Evolutionary conservation across 2,888 invertebrate genomes (phyloP).

Genomic region (Microctonus hyperodae): DNA sequence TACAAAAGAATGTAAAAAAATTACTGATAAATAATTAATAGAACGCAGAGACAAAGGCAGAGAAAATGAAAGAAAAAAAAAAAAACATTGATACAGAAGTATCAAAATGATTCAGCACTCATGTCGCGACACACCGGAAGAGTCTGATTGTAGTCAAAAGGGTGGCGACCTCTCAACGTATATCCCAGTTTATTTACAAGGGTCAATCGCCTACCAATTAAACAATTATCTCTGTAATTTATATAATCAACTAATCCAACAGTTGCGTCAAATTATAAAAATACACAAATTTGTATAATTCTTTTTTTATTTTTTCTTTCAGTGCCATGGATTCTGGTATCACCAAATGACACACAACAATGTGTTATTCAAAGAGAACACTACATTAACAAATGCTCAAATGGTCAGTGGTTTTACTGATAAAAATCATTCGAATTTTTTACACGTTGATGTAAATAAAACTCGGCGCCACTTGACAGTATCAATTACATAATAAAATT

Average conservation of each 20-base stretch:
- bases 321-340: not conserved
- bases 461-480: constrained; percentile 7
- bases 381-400: constrained; percentile 11
- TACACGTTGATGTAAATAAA: not conserved
- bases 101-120: constrained; percentile 58
- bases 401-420: not conserved
- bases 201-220: constrained; percentile 49
- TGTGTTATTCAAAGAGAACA: not conserved
- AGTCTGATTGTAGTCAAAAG: constrained; percentile 57
- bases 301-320: not conserved
- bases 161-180: constrained; percentile 53
- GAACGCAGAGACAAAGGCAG: not conserved
- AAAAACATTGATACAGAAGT: constrained; percentile 47
- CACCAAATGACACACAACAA: too few species aligned
- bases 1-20: constrained; percentile 9
- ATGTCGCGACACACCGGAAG: constrained; percentile 56
- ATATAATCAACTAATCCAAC: not conserved
- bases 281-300: not conserved
- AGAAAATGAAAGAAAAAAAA: constrained; percentile 16
- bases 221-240: constrained; percentile 46
- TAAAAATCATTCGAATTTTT: not conserved
- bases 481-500: too few species aligned
- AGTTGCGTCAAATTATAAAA: not conserved
- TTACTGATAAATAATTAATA: not conserved
- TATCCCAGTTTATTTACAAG: constrained; percentile 20